A percentile compares a stretch with the other conserved stretches of the same genome.
These are phyloP conservation scores for Motacilla tschutschensis DNA, from an alignment of 2,113 vertebrate species.

Conservation along the genomic window DNA sequence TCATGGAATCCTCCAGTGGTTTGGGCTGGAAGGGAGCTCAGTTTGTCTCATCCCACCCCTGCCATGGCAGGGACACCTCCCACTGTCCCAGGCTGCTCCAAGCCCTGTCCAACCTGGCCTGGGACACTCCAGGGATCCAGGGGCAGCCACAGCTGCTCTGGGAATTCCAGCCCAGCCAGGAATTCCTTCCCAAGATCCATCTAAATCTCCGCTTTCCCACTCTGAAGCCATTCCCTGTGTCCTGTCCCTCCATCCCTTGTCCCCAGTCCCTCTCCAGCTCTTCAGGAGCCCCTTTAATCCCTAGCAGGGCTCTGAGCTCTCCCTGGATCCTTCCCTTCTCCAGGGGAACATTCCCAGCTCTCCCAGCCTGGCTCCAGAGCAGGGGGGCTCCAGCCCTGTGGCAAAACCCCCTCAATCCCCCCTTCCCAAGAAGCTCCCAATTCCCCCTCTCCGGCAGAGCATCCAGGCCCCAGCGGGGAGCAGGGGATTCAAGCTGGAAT, in stretches of 20 bases:
- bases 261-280: background rate
- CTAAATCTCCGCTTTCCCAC: accelerated
- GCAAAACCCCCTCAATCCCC: background rate
- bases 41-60: background rate
- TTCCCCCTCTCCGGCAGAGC: background rate
- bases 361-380: background rate
- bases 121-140: background rate
- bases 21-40: background rate
- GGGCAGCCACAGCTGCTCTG: background rate
- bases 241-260: background rate
- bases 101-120: background rate
- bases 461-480: background rate
- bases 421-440: background rate
- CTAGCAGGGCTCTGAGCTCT: background rate
- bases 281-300: background rate
- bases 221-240: background rate
- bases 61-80: background rate
- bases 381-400: background rate
- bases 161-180: background rate
- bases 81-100: accelerated
- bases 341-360: background rate
- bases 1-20: background rate
- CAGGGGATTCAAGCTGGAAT: constrained; percentile 10
- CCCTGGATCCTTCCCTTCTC: background rate
- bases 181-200: background rate